Evolutionary conservation across 1,140 invertebrate genomes (phyloP).

Genomic region (Drosophila sturtevanti): DNA sequence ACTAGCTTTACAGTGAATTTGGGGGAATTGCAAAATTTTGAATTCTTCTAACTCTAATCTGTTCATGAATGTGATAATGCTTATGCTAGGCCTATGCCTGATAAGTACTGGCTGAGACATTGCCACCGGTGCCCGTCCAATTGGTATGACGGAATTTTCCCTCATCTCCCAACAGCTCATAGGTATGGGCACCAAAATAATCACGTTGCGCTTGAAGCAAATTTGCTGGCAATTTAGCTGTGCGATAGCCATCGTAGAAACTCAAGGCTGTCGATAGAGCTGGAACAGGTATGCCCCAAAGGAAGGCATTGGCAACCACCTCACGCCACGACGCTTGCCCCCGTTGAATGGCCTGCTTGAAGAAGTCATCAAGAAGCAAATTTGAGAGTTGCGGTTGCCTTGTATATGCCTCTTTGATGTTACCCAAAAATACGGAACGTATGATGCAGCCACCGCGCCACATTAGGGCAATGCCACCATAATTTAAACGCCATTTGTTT

Average conservation of each 20-base stretch:
- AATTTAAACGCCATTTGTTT: constrained; percentile 97
- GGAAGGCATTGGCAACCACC: constrained; percentile 86
- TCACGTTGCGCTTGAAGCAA: constrained; percentile 98
- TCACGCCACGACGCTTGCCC: constrained; percentile 90
- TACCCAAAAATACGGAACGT: constrained; percentile 94
- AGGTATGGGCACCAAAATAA: constrained; percentile 99
- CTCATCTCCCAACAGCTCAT: constrained; percentile 93
- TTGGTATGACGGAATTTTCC: constrained; percentile 98
- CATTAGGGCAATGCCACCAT: constrained; percentile 99
- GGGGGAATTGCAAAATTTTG: neutral
- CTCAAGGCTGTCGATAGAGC: constrained; percentile 96
- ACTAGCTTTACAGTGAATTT: neutral
- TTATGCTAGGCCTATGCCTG: constrained; percentile 87
- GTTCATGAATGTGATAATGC: constrained; percentile 3
- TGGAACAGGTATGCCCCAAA: constrained; percentile 95
- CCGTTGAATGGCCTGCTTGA: constrained; percentile 91
- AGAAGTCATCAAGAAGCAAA: constrained; percentile 97
- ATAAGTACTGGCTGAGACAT: constrained; percentile 97
- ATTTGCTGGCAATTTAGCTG: constrained; percentile 93
- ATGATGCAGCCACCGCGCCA: constrained; percentile 99
- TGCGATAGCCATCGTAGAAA: constrained; percentile 98
- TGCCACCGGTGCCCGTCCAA: constrained; percentile 99
- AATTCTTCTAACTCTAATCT: constrained; percentile 6
- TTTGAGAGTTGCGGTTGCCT: constrained; percentile 95
- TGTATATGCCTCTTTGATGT: constrained; percentile 98